Evolutionary conservation across 2,888 invertebrate species (phyloP).

Genomic region (Amphipyra tragopoginis): DNA sequence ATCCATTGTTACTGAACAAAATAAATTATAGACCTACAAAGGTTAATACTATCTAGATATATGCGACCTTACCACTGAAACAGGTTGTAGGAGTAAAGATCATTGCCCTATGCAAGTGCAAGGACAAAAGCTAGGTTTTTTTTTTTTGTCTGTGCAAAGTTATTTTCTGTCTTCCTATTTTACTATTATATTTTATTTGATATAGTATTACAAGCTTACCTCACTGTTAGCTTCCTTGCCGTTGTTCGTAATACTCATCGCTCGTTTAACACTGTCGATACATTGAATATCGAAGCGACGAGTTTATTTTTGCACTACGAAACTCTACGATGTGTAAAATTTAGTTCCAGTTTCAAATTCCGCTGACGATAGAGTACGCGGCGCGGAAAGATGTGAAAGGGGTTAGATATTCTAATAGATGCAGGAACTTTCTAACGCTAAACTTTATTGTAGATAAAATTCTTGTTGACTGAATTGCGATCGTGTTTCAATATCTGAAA

Average conservation of each 20-base stretch:
- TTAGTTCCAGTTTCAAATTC: conserved; percentile 30
- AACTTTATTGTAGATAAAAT: conserved; percentile 3
- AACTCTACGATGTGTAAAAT: conserved; percentile 15
- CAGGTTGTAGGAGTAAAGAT: conserved; percentile 37
- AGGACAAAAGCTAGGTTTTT: conserved; percentile 26
- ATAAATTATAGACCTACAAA: conserved; percentile 9
- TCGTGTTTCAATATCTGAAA: conserved; percentile 4
- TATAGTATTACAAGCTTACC: conserved; percentile 27
- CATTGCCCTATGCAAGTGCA: conserved; percentile 46
- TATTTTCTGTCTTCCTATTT: not conserved
- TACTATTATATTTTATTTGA: not conserved
- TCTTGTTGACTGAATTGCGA: conserved; percentile 2
- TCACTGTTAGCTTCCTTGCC: conserved; percentile 17
- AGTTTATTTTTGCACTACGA: conserved; percentile 10
- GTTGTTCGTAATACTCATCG: conserved; percentile 38
- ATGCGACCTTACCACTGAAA: conserved; percentile 24
- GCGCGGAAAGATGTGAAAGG: conserved; percentile 43
- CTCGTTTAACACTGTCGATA: conserved; percentile 22
- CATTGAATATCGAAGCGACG: conserved; percentile 32
- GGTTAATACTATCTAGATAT: conserved; percentile 10
- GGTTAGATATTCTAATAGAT: conserved; percentile 7
- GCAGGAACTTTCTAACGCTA: conserved; percentile 48
- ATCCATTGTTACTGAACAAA: conserved; percentile 12
- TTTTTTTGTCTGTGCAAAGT: conserved; percentile 8
- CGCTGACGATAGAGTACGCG: conserved; percentile 18